Base-by-base conservation (phyloP, 1,140 invertebrate species). In the Sitobion miscanthi region DNA sequence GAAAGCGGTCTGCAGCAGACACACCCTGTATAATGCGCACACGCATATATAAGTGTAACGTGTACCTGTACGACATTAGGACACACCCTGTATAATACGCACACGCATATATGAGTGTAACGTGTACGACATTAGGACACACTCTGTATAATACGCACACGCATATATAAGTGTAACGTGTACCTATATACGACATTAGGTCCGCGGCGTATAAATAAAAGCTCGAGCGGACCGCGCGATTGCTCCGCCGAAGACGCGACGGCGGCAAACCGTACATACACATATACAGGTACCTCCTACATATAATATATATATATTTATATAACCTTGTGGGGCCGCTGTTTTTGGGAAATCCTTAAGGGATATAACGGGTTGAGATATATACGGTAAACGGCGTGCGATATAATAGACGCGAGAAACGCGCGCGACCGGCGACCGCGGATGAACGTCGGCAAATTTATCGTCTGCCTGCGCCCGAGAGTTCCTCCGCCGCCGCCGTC, bases 391-490 rank as follows among this genome's bases (percentile, higher is more conserved):
- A 62, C 11, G 30, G 30, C 9, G 14, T 2, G 62, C 62, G 14
- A 77, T 77, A 77, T n/a, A 77, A 77, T 77, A 77, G 62, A 77
- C 62, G 62, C 62, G 62, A 77, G 62, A 69, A 69, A 69, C 86
- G 49, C 86, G 30, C 45, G n/a, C 49, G 49, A 54, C 47, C 87
- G 47, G 87, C 87, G 88, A 90, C 88, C 88, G 88, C 54, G 21
- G 87, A 89, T 52, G 87, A 89, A 89, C 87, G 87, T 89, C 87
- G 8, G 54, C 54, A 62, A 90, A 92, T 92, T 92, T 83, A 92
- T 92, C 49, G 90, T 25, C 69, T 7, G 69, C 23, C 90, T 91
- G 57, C 20, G 25, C 62, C 47, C 45, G 90, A 77, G 30, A 82
- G 30, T 52, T 47, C 45, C n/a, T 7, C 52, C 35, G 21, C 20